A percentile compares a stretch with the other conserved stretches of the same genome.
phyloP scores from a whole-genome alignment of 1,140 invertebrate genomes.

The Leguminivora glycinivorella region DNA sequence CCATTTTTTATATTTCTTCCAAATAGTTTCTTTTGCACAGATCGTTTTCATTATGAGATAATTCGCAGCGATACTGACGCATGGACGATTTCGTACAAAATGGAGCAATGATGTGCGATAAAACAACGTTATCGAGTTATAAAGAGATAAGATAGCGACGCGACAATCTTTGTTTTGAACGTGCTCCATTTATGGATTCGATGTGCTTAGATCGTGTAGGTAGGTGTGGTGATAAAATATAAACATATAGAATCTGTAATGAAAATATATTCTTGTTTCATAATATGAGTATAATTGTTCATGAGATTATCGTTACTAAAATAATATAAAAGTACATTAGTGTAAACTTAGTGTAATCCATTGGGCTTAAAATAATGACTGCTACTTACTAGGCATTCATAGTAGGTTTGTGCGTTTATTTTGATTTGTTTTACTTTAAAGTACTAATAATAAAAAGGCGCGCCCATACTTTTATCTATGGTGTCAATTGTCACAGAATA shows the following conservation, averaged over 20 bases:
- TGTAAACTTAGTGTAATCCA: not conserved
- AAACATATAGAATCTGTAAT: not conserved
- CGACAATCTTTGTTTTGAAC: slow-evolving; percentile 33
- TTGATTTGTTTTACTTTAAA: not conserved
- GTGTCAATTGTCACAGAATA: not conserved
- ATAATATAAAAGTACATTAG: not conserved
- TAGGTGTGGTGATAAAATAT: not conserved
- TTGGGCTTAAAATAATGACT: not conserved
- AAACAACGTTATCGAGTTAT: slow-evolving; percentile 47
- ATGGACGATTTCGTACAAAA: slow-evolving; percentile 46
- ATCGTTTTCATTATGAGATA: slow-evolving; percentile 45
- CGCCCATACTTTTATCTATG: not conserved
- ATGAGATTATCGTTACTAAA: not conserved
- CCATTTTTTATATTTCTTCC: slow-evolving; percentile 46
- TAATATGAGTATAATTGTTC: not conserved
- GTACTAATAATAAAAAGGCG: not conserved
- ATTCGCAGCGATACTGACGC: slow-evolving; percentile 40
- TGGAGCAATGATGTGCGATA: slow-evolving; percentile 61
- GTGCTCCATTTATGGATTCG: slow-evolving; percentile 4
- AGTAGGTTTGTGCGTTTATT: not conserved
- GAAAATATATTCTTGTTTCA: not conserved
- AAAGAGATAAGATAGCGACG: slow-evolving; percentile 57
- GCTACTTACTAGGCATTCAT: not conserved
- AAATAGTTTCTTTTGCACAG: slow-evolving; percentile 35
- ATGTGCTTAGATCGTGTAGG: not conserved